These are phyloP conservation scores for Sardina pilchardus DNA, from an alignment of 2,113 vertebrate genomes.

Conservation along the genomic window DNA sequence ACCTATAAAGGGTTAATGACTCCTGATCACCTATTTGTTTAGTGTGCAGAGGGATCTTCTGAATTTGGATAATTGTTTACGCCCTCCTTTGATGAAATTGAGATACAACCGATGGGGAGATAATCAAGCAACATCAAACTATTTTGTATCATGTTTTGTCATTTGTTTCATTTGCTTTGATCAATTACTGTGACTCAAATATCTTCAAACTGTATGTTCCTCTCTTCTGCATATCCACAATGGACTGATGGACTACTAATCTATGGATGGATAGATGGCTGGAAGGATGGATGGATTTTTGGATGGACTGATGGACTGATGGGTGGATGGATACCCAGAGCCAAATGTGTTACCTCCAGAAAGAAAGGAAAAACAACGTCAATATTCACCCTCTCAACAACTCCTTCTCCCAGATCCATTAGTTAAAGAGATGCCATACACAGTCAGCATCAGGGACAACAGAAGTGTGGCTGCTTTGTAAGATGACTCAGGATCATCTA, in stretches of 20 bases:
- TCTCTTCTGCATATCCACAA: background rate
- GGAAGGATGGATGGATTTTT: background rate
- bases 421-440: background rate
- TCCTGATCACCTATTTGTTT: background rate
- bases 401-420: background rate
- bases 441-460: background rate
- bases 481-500: background rate
- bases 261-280: too few species aligned
- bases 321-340: background rate
- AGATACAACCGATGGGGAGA: background rate
- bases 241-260: background rate
- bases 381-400: background rate
- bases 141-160: background rate
- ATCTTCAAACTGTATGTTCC: background rate
- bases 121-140: background rate
- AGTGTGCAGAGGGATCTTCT: background rate
- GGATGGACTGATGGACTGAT: background rate
- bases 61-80: background rate
- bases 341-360: too few species aligned
- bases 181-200: background rate
- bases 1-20: too few species aligned
- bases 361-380: too few species aligned
- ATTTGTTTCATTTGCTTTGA: background rate
- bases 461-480: background rate
- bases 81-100: background rate